Evolutionary conservation across 2,797 vertebrate genomes (phyloP), one percentile per base, ranked within the genome.

Genomic region (Orestias chungarensis): DNA sequence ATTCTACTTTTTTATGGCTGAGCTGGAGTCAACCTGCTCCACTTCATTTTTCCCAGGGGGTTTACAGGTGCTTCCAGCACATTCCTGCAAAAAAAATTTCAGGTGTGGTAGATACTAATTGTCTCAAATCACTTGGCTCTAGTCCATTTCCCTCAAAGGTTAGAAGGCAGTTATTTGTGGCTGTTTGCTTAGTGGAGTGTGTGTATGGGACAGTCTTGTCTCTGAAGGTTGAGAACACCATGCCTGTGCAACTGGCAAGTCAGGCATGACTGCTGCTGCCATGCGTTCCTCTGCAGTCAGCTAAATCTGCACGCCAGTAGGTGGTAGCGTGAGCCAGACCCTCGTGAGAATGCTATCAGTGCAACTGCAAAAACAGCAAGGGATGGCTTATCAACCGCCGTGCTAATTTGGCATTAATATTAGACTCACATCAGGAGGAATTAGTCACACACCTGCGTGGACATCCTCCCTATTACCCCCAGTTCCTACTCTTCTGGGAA

Each of bases 101-200:
- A 15, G 59, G 35, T 46, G 29, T 64, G 29, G 66, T 52, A 71
- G 57, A 80, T 71, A 55, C 57, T 78, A 73, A 86, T 80, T 83
- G 70, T 70, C 64, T 73, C 18, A 61, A 82, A 82, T 78, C 71
- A 83, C 84, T 44, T 69, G 42, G 72, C 70, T 66, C 43, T 4
- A 49, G 65, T 79, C 23, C 0, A 5, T 42, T 73, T 72, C 23
- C 42, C 9, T 5, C n/a, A 40, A 35, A 44, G 52, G 72, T 66
- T 80, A 67, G 49, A 0, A 64, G 40, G 29, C 4, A 25, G 42
- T 52, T 38, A 54, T 77, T 71, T 77, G 50, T 59, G n/a, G 49
- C 1, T 1, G 33, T 14, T 27, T 65, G 27, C 14, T 44, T 27
- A 61, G 54, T 42, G 11, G 66, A 74, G 49, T 61, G 46, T 35